phyloP scores from a whole-genome alignment of 2,797 vertebrate genomes.

The Pristis pectinata region DNA sequence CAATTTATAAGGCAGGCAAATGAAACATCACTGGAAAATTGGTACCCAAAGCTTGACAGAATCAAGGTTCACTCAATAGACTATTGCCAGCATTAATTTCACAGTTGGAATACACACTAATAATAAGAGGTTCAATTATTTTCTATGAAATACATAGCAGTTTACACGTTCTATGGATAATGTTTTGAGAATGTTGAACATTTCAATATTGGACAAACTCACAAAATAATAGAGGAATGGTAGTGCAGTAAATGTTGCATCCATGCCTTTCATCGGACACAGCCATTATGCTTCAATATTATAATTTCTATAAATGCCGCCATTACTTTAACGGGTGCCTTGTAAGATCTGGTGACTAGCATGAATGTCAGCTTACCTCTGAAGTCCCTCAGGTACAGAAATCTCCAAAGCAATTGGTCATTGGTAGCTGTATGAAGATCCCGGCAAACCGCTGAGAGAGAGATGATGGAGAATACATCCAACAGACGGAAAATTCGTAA shows the following conservation, averaged over 20 bases:
- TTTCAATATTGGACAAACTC: neutral
- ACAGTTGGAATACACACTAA: neutral
- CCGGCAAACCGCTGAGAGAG: slow-evolving; percentile 68
- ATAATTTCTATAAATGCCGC: neutral
- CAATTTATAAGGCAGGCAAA: neutral
- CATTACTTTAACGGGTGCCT: no score
- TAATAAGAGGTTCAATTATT: neutral
- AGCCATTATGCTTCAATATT: neutral
- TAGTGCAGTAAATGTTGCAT: neutral
- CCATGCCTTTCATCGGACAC: neutral
- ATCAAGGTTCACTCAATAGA: neutral
- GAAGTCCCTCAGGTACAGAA: slow-evolving; percentile 78
- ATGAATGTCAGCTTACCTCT: slow-evolving; percentile 56
- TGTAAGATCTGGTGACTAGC: neutral
- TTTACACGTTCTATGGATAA: neutral
- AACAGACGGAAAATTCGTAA: slow-evolving; percentile 78
- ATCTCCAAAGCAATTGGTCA: slow-evolving; percentile 81
- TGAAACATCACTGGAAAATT: neutral
- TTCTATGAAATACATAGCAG: neutral
- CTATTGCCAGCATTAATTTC: neutral
- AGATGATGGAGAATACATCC: slow-evolving; percentile 68
- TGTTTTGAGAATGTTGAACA: neutral
- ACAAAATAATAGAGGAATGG: neutral
- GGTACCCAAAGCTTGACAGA: neutral
- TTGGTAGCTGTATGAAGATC: slow-evolving; percentile 61